Base-by-base conservation (phyloP, 1,140 invertebrate species). In the Dendrolimus kikuchii region DNA sequence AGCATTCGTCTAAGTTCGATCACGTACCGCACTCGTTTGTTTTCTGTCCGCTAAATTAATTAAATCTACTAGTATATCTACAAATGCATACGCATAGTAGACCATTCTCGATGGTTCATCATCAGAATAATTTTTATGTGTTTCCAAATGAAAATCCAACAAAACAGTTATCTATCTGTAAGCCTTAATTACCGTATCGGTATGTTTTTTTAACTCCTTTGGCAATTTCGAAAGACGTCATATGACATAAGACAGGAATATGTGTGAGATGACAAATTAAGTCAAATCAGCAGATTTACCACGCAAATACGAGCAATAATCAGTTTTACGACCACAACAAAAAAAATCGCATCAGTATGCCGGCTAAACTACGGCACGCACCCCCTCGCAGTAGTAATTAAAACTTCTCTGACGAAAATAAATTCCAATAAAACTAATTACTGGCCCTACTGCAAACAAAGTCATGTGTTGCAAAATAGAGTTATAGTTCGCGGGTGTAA, bases 381-480 rank as follows among this genome's bases (percentile, higher is more conserved):
- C 65, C 59, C 60, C 58, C 61, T 46, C 49, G 50, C 62, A 62
- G 57, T 51, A 57, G 68, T 80, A 76, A 81, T 80, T 81, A 78
- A 81, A 78, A 74, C 64, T 75, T 76, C 63, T 76, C 71, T 71
- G 65, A 63, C 67, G 63, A 81, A 74, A 77, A 76, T 68, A 71
- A 77, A 75, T 77, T 66, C 57, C 68, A 76, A 81, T 79, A 77
- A 80, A 72, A 74, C 65, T 71, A 74, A 77, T 69, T 76, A 74
- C 68, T 66, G 62, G 69, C 68, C 58, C 64, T 73, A 68, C 70
- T 56, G 65, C 60, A 51, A 64, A 62, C 64, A 65, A 59, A 63
- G 59, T 62, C 64, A 68, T 66, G 66, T 72, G 63, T 72, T 61
- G 61, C 58, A 49, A 57, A 61, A 76, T 69, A 69, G 60, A 71